A percentile compares a stretch with the other conserved stretches of the same genome.
These are phyloP conservation scores for Caenorhabditis brenneri DNA, from an alignment of 1,140 invertebrate species.

Conservation along the genomic window DNA sequence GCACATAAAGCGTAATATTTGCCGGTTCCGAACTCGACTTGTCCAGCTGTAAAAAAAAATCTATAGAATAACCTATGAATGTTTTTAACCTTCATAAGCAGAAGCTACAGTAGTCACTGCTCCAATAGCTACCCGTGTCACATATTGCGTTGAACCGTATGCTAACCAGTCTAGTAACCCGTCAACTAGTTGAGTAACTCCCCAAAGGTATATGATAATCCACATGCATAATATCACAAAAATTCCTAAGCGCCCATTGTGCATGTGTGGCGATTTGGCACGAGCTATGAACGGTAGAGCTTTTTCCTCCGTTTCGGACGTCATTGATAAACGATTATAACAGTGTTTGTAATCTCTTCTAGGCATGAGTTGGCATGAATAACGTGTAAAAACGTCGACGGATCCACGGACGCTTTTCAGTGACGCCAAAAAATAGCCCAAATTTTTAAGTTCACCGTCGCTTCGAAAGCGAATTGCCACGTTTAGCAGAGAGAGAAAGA, in stretches of 20 bases:
- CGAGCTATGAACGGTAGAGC: constrained; percentile 11
- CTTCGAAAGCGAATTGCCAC: background rate
- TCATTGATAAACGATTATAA: constrained; percentile 28
- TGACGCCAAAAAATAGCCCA: background rate
- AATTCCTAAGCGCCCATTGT: background rate
- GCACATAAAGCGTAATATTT: constrained; percentile 93
- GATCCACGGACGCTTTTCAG: background rate
- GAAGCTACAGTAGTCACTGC: constrained; percentile 32
- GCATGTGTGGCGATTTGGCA: background rate
- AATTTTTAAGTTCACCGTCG: constrained; percentile 1
- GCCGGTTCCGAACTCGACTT: constrained; percentile 80
- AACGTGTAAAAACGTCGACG: background rate
- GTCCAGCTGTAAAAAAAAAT: constrained; percentile 35
- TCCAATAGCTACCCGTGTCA: background rate
- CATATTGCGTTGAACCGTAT: constrained; percentile 44
- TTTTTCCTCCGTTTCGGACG: constrained; percentile 14
- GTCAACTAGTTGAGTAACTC: constrained; percentile 27
- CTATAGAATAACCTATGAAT: background rate
- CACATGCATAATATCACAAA: constrained; percentile 28
- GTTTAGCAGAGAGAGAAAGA: constrained; percentile 2
- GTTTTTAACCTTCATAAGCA: background rate
- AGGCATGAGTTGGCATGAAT: background rate
- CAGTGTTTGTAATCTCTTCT: constrained; percentile 3
- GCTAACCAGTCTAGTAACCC: constrained; percentile 41
- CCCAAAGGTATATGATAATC: constrained; percentile 34